A percentile compares a stretch with the other conserved stretches of the same genome.
phyloP scores from a whole-genome alignment of 2,888 invertebrate genomes.

The Aethes cnicana region DNA sequence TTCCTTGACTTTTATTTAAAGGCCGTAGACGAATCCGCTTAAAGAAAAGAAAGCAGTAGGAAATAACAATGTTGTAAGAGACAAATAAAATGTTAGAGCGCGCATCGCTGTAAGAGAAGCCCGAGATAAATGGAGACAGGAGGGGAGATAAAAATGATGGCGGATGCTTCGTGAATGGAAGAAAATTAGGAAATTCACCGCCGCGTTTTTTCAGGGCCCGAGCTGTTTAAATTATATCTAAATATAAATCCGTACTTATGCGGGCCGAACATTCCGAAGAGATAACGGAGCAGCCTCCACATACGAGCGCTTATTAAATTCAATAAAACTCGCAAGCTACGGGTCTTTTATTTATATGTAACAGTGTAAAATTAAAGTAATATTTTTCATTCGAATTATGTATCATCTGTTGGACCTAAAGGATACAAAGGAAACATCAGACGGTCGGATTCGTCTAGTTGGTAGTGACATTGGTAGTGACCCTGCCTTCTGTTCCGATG shows the following conservation, averaged over 20 bases:
- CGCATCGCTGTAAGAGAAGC: slow-evolving; percentile 67
- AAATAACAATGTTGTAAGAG: slow-evolving; percentile 80
- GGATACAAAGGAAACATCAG: no score
- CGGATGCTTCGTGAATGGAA: slow-evolving; percentile 75
- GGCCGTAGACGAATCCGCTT: slow-evolving; percentile 71
- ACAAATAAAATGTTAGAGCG: slow-evolving; percentile 77
- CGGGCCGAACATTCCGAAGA: slow-evolving; percentile 32
- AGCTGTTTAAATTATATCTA: slow-evolving; percentile 69
- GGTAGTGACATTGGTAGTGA: no score
- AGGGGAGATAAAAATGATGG: slow-evolving; percentile 81
- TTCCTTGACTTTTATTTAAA: slow-evolving; percentile 72
- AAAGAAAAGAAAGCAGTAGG: slow-evolving; percentile 73
- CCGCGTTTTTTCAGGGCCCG: slow-evolving; percentile 60
- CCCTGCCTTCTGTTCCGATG: no score
- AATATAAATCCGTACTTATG: slow-evolving; percentile 48
- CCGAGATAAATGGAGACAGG: slow-evolving; percentile 75
- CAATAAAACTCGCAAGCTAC: slow-evolving; percentile 32
- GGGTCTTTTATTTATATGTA: slow-evolving; percentile 3
- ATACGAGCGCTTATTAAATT: slow-evolving; percentile 31
- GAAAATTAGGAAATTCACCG: slow-evolving; percentile 77
- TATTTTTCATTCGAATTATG: neutral
- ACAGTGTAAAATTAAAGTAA: slow-evolving; percentile 15
- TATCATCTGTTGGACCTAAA: no score
- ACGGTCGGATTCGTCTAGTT: no score
- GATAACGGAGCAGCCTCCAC: slow-evolving; percentile 33